Base-by-base conservation (phyloP, 2,888 invertebrate genomes). In the Drosophila mercatorum region DNA sequence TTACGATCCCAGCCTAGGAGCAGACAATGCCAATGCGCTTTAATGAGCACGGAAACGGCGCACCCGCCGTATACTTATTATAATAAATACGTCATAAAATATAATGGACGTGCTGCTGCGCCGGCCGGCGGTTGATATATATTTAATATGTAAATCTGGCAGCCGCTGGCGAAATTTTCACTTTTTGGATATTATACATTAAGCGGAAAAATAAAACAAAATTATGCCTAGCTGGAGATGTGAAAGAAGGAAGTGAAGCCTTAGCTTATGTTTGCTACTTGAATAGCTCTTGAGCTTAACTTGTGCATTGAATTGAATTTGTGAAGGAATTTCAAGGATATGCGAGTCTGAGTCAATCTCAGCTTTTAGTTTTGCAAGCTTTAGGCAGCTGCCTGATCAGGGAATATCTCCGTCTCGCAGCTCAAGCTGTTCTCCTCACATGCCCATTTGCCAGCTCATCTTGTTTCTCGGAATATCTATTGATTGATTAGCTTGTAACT, bases 71-170 rank as follows among this genome's bases (percentile, higher is more conserved):
- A 65, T 53, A 60, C 63, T 58, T 66, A 71, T 76, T 74, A 77
- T 46, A 69, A 85, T 82, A 85, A 85, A 82, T 80, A 83, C 17
- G 43, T 59, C 72, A 82, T 88, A 74, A 85, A 82, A 69, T 58
- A 53, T 68, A 78, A 60, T 69, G 43, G 46, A 10, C 57, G 34
- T 26, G 41, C 38, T 11, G 46, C 11, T 28, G 28, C 28, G 22
- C 22, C 22, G 17, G n/a, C 41, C 7, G 22, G 46, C 28, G 41
- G 31, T 59, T 61, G 59, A 52, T n/a, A 63, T 59, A 64, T 58
- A 59, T 73, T 61, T 79, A 70, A 74, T 85, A 59, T 68, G 47
- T 56, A 63, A 71, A 55, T 64, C 31, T 59, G 38, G 44, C 43
- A 51, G 44, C 44, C 38, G 28, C 14, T 17, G 34, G 40, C 11